A percentile compares a stretch with the other conserved stretches of the same genome.
phyloP scores from a whole-genome alignment of 2,888 invertebrate species.

The Cabera pusaria region DNA sequence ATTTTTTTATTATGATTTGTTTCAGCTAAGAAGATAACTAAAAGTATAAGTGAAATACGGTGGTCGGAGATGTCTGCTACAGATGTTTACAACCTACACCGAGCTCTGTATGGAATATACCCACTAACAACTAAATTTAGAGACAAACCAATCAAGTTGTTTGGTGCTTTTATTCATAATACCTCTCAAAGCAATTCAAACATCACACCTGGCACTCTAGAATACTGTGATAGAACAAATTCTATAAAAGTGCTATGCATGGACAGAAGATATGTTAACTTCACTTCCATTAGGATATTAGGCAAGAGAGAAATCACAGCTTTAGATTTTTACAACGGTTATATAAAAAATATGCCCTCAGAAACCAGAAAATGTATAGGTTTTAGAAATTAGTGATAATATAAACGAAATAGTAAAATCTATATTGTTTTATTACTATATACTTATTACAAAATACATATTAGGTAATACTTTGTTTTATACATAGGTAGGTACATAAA shows the following conservation, averaged over 20 bases:
- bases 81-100: constrained; percentile 87
- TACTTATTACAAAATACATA: constrained; percentile 7
- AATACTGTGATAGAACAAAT: constrained; percentile 83
- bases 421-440: constrained; percentile 8
- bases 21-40: constrained; percentile 89
- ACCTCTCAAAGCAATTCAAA: constrained; percentile 37
- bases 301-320: constrained; percentile 90
- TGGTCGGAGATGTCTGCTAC: constrained; percentile 86
- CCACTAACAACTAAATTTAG: constrained; percentile 85
- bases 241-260: constrained; percentile 86
- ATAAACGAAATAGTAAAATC: constrained; percentile 17
- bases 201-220: constrained; percentile 81
- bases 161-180: constrained; percentile 74
- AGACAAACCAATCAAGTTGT: constrained; percentile 84
- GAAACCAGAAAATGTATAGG: constrained; percentile 57
- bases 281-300: constrained; percentile 85
- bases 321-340: constrained; percentile 94
- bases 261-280: constrained; percentile 85
- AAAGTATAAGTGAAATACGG: constrained; percentile 83
- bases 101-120: constrained; percentile 87
- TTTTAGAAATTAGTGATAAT: constrained; percentile 51
- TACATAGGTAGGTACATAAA: constrained; percentile 4
- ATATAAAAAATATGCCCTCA: constrained; percentile 83
- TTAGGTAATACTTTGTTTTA: constrained; percentile 5
- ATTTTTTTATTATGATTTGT: constrained; percentile 39